phyloP scores from a whole-genome alignment of 2,113 vertebrate genomes.

The Zosterops lateralis region DNA sequence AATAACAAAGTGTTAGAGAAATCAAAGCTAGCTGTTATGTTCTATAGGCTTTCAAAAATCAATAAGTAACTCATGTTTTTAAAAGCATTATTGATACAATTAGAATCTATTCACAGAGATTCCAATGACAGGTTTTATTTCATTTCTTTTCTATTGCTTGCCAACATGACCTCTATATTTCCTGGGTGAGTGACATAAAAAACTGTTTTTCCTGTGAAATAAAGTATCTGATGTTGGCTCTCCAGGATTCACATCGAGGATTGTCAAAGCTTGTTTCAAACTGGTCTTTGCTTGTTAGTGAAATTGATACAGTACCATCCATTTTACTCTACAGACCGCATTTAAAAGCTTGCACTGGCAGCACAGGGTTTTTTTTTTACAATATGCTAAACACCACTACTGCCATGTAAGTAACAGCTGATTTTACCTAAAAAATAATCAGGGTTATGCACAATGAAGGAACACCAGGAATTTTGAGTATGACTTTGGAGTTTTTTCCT shows the following conservation, averaged over 20 bases:
- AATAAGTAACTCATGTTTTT: background rate
- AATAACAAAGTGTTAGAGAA: background rate
- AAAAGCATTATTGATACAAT: background rate
- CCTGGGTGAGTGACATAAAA: background rate
- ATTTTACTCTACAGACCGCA: background rate
- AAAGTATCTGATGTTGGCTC: background rate
- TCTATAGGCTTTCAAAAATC: background rate
- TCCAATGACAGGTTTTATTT: background rate
- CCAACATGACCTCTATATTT: background rate
- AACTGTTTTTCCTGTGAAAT: background rate
- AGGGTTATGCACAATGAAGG: background rate
- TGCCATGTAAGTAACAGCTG: background rate
- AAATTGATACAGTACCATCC: background rate
- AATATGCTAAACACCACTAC: background rate
- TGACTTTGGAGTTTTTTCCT: background rate
- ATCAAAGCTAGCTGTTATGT: background rate
- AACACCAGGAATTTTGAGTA: background rate
- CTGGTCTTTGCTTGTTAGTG: background rate
- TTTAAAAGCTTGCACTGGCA: background rate
- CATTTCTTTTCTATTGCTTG: background rate
- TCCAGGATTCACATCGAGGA: accelerated
- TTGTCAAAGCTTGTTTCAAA: background rate
- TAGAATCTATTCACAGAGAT: background rate
- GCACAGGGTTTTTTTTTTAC: background rate
- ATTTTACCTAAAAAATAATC: background rate